Base-by-base conservation (phyloP, 2,797 vertebrate species). In the Cyprinodon diabolis region DNA sequence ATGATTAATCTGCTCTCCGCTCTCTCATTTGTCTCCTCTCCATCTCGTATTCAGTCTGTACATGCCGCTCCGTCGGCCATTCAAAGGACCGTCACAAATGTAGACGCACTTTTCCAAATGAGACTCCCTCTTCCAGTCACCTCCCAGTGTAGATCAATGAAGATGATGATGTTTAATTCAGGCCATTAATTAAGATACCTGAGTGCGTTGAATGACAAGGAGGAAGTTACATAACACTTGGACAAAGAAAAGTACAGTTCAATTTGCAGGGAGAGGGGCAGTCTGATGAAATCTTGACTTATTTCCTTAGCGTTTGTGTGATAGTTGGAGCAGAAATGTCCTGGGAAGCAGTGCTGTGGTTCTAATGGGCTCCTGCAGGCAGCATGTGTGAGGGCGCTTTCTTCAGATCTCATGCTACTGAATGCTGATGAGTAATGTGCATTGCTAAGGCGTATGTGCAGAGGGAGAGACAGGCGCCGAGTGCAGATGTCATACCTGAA, bases 1-100 rank as follows among this genome's bases (percentile, higher is more conserved):
- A 89, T 90, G 91, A 93, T 93, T 92, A 88, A 92, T 93, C 86
- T 89, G 77, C 45, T 54, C 88, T 87, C 71, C 75, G 63, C 74
- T 69, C 84, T 75, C 79, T 75, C 71, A 68, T 78, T 88, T 76
- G 77, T 87, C 87, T 89, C 77, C 80, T 82, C 86, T 87, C 81
- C 79, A 79, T 90, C 83, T 83, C 58, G 56, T 68, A 87, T 90
- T 86, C 85, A 79, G 75, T 86, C 73, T 66, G 68, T 58, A 76
- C 86, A 80, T 77, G 74, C 82, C 67, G 80, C 76, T 72, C 81
- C 23, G 58, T 84, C 80, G 78, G 78, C 85, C 87, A 57, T 85
- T 89, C 86, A 80, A 65, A 70, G 70, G 65, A 49, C 73, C 43
- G n/a, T 74, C 81, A 67, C 82, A 55, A 62, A 70, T 77, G 60